phyloP scores from a whole-genome alignment of 1,140 invertebrate genomes.

The Maniola jurtina region DNA sequence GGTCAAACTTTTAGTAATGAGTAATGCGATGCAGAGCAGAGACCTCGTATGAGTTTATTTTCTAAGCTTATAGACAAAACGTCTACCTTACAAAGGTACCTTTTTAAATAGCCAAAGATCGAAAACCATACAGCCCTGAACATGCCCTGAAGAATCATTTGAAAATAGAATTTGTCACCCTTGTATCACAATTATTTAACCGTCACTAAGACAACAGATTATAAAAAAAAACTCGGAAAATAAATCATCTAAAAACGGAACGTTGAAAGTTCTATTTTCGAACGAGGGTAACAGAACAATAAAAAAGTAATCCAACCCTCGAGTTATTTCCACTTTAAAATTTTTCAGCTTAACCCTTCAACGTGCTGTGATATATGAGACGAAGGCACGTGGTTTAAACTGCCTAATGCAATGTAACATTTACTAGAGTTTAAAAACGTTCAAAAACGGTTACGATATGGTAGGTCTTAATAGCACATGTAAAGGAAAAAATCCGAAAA shows the following conservation, averaged over 20 bases:
- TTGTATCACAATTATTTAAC: slow-evolving; percentile 36
- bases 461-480: too few species aligned
- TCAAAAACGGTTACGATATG: too few species aligned
- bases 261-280: slow-evolving; percentile 61
- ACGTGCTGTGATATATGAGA: slow-evolving; percentile 53
- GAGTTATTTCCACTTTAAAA: slow-evolving; percentile 62
- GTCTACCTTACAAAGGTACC: too few species aligned
- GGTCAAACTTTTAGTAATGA: too few species aligned
- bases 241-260: slow-evolving; percentile 50
- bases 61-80: too few species aligned
- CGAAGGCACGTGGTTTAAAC: slow-evolving; percentile 52
- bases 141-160: background rate
- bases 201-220: slow-evolving; percentile 40
- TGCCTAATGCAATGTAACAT: slow-evolving; percentile 52
- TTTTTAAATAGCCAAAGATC: too few species aligned
- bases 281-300: slow-evolving; percentile 48
- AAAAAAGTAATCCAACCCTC: slow-evolving; percentile 62
- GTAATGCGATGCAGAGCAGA: too few species aligned
- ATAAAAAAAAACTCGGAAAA: slow-evolving; percentile 44
- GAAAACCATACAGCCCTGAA: background rate
- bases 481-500: too few species aligned
- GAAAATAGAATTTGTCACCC: slow-evolving; percentile 18
- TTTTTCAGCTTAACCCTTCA: slow-evolving; percentile 53
- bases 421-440: slow-evolving; percentile 36
- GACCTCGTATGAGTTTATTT: too few species aligned